Evolutionary conservation across 1,140 invertebrate genomes (phyloP).

Genomic region (Hypsibius dujardini): DNA sequence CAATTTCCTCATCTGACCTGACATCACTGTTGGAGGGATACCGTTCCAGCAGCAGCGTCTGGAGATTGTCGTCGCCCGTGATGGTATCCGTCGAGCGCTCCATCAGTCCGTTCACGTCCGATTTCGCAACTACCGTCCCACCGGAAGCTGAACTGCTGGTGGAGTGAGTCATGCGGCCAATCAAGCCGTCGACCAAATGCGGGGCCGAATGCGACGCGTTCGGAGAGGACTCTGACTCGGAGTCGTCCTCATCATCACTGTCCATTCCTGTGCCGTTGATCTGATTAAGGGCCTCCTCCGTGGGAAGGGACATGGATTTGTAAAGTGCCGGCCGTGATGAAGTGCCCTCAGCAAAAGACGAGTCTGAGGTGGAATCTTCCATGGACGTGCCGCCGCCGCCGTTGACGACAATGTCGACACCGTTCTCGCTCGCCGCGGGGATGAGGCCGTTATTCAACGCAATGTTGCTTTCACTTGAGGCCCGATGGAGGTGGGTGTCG

Average conservation of each 20-base stretch:
- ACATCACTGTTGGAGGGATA: not conserved
- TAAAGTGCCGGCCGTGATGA: not conserved
- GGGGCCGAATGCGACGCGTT: not conserved
- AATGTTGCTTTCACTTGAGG: conserved; percentile 31
- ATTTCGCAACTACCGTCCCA: not conserved
- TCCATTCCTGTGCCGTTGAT: not conserved
- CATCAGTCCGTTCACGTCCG: not conserved
- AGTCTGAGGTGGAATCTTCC: not conserved
- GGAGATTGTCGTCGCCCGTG: not conserved
- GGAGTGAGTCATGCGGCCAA: too few species aligned
- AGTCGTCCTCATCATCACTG: not conserved
- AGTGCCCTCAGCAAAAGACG: not conserved
- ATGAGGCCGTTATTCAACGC: not conserved
- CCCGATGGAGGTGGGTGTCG: conserved; percentile 17
- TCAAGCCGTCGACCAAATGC: too few species aligned
- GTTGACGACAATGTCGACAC: too few species aligned
- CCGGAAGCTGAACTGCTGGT: not conserved
- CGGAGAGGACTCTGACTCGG: not conserved
- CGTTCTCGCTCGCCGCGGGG: too few species aligned
- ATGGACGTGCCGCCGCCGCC: not conserved
- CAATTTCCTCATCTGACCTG: not conserved
- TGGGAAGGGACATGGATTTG: conserved; percentile 5
- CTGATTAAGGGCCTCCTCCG: not conserved
- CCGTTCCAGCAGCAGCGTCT: not conserved
- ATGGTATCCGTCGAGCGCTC: conserved; percentile 14